Percentiles rank a stretch among this genome's conserved stretches.
Conservation (phyloP, 2,113 vertebrate species). For the Pogona vitticeps region DNA sequence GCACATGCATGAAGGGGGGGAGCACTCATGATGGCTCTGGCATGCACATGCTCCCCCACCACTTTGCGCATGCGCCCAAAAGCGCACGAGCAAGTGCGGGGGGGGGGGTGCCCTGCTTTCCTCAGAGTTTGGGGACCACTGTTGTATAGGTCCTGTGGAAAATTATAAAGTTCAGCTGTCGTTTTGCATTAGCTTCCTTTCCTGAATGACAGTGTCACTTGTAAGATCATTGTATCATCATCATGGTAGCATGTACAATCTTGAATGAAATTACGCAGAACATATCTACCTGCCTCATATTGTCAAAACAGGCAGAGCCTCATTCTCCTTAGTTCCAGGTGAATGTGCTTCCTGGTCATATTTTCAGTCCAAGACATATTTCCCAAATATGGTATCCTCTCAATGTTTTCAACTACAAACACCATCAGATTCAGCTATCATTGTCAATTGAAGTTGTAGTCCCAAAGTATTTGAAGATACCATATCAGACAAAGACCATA, state of each 20-base stretch:
- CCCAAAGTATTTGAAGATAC: neutral
- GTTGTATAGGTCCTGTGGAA: neutral
- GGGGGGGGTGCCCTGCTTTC: too few relatives aligned
- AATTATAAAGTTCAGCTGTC: neutral
- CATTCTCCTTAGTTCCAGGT: neutral
- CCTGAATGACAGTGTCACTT: too few relatives aligned
- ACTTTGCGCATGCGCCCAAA: too few relatives aligned
- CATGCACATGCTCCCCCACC: too few relatives aligned
- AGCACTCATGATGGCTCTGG: too few relatives aligned
- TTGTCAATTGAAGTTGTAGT: neutral
- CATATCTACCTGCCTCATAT: neutral
- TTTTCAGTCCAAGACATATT: neutral
- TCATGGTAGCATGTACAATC: neutral
- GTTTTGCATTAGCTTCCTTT: neutral
- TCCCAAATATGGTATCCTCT: neutral
- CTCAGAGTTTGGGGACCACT: too few relatives aligned
- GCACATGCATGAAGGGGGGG: too few relatives aligned
- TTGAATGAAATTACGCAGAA: neutral
- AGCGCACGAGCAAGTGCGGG: too few relatives aligned
- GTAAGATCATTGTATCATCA: neutral
- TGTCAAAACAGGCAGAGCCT: neutral
- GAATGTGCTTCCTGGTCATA: neutral
- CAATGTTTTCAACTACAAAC: neutral
- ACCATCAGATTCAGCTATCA: neutral
- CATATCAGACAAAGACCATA: neutral